A percentile compares a stretch with the other conserved stretches of the same genome.
Evolutionary conservation across 2,888 invertebrate genomes (phyloP).

Genomic region (Ecdyonurus torrentis): DNA sequence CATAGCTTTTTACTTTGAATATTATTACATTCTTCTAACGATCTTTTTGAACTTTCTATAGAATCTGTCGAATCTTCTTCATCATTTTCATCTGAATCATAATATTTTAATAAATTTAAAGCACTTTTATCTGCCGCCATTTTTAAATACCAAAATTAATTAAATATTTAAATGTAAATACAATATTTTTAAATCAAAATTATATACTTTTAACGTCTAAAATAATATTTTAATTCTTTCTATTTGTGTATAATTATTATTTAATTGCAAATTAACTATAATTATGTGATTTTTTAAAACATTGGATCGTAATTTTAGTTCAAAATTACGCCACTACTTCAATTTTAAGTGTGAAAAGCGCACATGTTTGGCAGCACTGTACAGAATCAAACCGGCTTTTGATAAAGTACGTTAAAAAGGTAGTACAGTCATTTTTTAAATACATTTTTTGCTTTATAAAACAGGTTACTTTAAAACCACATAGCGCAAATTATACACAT

Average conservation of each 20-base stretch:
- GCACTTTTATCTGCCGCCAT: conserved; percentile 2
- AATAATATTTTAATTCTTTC: background rate
- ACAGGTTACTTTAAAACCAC: too few species aligned
- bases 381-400: background rate
- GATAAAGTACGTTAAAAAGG: too few species aligned
- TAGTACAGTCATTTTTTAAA: too few species aligned
- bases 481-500: too few species aligned
- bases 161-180: background rate
- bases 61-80: conserved; percentile 6
- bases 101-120: conserved; percentile 4
- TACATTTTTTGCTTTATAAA: too few species aligned
- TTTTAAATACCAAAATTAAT: background rate
- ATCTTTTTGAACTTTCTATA: conserved; percentile 4
- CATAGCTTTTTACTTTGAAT: background rate
- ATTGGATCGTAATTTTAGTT: too few species aligned
- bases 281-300: too few species aligned
- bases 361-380: background rate
- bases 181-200: background rate
- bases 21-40: background rate
- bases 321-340: too few species aligned
- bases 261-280: background rate
- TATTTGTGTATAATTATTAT: background rate
- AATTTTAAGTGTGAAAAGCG: background rate
- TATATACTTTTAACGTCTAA: background rate
- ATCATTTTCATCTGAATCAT: conserved; percentile 1